Conservation (phyloP, 2,113 vertebrate genomes). For the Psittacara wagleri region DNA sequence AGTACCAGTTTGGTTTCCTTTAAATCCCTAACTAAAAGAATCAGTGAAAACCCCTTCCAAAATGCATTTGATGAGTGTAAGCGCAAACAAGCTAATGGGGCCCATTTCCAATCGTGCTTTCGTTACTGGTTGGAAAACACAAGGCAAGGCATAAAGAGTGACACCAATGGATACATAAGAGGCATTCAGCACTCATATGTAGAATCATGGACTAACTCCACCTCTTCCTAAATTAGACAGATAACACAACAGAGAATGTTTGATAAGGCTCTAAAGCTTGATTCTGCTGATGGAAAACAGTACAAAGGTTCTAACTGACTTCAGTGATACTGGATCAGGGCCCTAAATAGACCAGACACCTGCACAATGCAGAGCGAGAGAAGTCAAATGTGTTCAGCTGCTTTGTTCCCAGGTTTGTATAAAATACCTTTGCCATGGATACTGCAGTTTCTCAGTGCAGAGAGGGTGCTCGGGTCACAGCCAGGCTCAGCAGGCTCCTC, state of each 20-base stretch:
- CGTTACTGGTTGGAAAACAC: slow-evolving; percentile 3
- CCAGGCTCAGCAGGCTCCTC: neutral
- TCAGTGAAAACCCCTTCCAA: neutral
- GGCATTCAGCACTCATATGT: neutral
- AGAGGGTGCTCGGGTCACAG: neutral
- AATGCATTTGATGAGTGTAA: neutral
- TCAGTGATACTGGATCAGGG: neutral
- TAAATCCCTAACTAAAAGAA: neutral
- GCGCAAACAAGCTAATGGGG: neutral
- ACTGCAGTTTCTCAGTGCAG: neutral
- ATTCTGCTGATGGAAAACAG: neutral
- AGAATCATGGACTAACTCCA: neutral
- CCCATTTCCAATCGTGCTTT: neutral
- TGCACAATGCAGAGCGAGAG: neutral
- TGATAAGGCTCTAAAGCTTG: neutral
- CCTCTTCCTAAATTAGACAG: neutral
- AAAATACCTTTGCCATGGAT: slow-evolving; percentile 37
- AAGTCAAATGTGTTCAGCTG: neutral
- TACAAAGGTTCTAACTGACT: neutral
- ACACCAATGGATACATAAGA: neutral
- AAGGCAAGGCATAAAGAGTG: neutral
- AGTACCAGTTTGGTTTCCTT: neutral
- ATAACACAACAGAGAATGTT: neutral
- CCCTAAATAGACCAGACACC: neutral
- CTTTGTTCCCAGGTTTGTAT: neutral